phyloP scores from a whole-genome alignment of 2,113 vertebrate genomes.

The Dipodomys merriami region DNA sequence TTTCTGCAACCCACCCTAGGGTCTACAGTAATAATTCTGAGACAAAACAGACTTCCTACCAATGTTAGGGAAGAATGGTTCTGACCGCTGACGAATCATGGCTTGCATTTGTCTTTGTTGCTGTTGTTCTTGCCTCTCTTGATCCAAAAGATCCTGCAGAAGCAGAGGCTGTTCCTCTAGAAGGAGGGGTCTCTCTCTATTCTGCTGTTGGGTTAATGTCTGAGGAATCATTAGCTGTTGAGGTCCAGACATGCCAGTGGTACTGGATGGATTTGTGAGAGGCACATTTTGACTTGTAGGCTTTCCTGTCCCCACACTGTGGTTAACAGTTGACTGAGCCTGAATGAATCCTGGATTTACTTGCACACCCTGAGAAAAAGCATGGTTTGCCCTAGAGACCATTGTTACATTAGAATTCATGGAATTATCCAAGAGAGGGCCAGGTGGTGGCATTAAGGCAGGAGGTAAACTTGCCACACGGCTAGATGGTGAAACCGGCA shows the following conservation, averaged over 20 bases:
- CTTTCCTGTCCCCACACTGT: conserved; percentile 84
- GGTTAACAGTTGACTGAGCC: conserved; percentile 79
- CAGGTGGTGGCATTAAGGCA: conserved; percentile 84
- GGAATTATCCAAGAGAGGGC: conserved; percentile 84
- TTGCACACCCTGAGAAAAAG: conserved; percentile 87
- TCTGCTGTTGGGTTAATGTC: conserved; percentile 84
- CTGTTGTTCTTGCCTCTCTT: conserved; percentile 98
- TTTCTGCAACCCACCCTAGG: not conserved
- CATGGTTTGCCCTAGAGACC: conserved; percentile 87
- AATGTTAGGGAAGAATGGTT: conserved; percentile 91
- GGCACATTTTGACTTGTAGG: conserved; percentile 82
- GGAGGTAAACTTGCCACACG: conserved; percentile 83
- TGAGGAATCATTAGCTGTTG: conserved; percentile 90
- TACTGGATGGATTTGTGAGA: conserved; percentile 84
- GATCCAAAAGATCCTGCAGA: conserved; percentile 97
- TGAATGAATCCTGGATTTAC: conserved; percentile 86
- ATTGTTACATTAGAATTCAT: conserved; percentile 85
- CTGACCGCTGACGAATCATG: conserved; percentile 94
- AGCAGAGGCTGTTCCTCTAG: conserved; percentile 97
- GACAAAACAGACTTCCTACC: conserved; percentile 84
- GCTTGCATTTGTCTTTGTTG: conserved; percentile 99
- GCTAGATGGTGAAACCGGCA: conserved; percentile 87
- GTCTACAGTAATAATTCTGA: fast-evolving
- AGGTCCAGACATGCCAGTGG: conserved; percentile 81
- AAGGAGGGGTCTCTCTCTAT: conserved; percentile 91